Evolutionary conservation across 2,113 vertebrate species (phyloP).

Genomic region (Theristicus caerulescens): DNA sequence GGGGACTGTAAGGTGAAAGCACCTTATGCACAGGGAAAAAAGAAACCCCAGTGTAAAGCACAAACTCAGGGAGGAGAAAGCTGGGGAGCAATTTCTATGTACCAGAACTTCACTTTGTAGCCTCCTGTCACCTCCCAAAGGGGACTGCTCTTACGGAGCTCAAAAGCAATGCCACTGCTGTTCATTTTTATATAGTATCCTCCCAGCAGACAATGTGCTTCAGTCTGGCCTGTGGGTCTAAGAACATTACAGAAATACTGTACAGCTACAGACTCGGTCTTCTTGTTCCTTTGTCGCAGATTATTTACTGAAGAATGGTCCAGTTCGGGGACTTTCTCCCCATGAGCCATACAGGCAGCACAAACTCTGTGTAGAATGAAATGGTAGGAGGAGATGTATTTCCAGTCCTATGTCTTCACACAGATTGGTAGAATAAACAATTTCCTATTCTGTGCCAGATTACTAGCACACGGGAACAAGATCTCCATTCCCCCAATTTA

Average conservation of each 20-base stretch:
- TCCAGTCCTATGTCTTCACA: not conserved
- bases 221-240: not conserved
- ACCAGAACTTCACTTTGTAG: not conserved
- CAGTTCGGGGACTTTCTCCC: not conserved
- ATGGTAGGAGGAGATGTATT: not conserved
- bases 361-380: not conserved
- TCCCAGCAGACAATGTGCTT: not conserved
- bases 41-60: not conserved
- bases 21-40: not conserved
- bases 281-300: not conserved
- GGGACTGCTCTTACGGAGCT: not conserved
- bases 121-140: not conserved
- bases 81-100: not conserved
- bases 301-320: not conserved
- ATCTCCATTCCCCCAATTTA: not conserved
- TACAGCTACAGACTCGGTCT: rapidly evolving
- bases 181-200: not conserved
- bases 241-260: not conserved
- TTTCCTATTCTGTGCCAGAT: not conserved
- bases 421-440: not conserved
- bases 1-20: not conserved
- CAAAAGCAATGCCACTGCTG: not conserved
- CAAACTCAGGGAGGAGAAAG: not conserved
- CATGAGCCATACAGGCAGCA: not conserved
- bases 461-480: not conserved